Percentiles rank a stretch among this genome's conserved stretches.
Evolutionary conservation across 2,888 invertebrate species (phyloP).

Genomic region (Callosobruchus maculatus): DNA sequence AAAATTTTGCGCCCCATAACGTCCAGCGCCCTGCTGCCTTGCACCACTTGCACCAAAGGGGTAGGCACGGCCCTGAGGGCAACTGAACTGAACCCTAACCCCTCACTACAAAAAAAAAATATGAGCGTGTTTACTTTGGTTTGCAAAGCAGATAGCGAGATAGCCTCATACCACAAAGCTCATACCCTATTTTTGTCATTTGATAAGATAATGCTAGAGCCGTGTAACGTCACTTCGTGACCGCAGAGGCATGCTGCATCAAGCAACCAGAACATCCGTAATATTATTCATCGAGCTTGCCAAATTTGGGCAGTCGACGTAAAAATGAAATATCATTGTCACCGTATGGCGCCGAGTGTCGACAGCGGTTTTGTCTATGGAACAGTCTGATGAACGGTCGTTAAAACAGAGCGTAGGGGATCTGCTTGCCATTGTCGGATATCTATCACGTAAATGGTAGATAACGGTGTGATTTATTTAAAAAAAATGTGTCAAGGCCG

Average conservation of each 20-base stretch:
- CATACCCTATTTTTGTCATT: too few species aligned
- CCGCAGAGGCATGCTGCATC: neutral
- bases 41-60: too few species aligned
- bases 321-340: neutral
- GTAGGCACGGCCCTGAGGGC: too few species aligned
- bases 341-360: neutral
- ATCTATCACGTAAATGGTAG: neutral
- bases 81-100: too few species aligned
- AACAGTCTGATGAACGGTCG: neutral
- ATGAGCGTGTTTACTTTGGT: too few species aligned
- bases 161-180: too few species aligned
- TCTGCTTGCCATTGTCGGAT: neutral
- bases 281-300: neutral
- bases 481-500: neutral
- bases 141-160: too few species aligned
- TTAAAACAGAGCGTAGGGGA: neutral
- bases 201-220: neutral
- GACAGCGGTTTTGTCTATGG: neutral
- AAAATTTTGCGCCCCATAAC: too few species aligned
- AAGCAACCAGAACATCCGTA: neutral
- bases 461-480: neutral
- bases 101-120: too few species aligned
- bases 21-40: too few species aligned
- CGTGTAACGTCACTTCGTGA: neutral
- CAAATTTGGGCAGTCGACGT: neutral